Percentiles rank a stretch among this genome's conserved stretches.
Evolutionary conservation across 2,797 vertebrate species (phyloP).

Genomic region (Pangasius larnaudii): DNA sequence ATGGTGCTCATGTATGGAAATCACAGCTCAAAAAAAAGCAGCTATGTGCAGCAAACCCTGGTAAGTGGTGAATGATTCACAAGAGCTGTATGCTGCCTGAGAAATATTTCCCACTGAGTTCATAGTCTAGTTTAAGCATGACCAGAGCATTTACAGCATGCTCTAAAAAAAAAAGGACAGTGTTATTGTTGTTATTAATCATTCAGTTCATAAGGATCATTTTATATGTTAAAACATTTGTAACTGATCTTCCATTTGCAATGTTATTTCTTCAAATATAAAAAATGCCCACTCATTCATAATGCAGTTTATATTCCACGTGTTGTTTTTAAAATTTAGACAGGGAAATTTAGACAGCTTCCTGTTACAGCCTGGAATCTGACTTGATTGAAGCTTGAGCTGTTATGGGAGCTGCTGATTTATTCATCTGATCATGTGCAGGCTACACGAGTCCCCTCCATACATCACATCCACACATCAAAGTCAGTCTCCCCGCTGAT

Average conservation of each 20-base stretch:
- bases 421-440: constrained; percentile 10
- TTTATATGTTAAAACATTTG: background rate
- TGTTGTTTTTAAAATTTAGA: background rate
- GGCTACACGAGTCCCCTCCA: background rate
- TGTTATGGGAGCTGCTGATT: background rate
- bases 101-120: constrained; percentile 34
- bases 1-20: background rate
- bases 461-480: constrained; percentile 13
- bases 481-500: background rate
- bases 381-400: background rate
- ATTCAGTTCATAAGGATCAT: background rate
- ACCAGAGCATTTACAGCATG: background rate
- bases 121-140: constrained; percentile 60
- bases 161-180: background rate
- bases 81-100: background rate
- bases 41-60: background rate
- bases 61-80: constrained; percentile 63
- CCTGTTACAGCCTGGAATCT: background rate
- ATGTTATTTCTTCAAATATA: background rate
- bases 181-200: background rate
- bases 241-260: background rate
- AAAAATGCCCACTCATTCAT: background rate
- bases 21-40: background rate
- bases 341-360: background rate
- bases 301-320: background rate